Conservation (phyloP, 2,888 invertebrate species). For the Nemapogon koenigi region DNA sequence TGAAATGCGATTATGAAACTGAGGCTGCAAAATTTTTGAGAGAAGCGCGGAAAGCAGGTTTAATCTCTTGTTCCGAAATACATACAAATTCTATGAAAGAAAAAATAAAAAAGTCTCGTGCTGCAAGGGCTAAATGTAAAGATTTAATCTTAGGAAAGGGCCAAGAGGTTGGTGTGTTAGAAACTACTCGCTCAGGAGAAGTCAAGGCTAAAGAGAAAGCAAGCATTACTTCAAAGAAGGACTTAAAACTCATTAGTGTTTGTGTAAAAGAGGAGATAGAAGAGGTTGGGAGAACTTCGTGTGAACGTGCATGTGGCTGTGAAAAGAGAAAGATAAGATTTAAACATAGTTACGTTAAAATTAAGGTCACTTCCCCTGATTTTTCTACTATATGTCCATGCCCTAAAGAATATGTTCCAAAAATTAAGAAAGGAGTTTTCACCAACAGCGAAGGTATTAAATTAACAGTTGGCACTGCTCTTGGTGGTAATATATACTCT, state of each 20-base stretch:
- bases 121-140: background rate
- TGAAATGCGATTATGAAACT: no score
- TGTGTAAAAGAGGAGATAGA: background rate
- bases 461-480: slow-evolving; percentile 36
- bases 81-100: slow-evolving; percentile 13
- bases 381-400: slow-evolving; percentile 38
- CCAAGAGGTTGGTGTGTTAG: background rate
- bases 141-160: background rate
- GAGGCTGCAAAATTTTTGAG: background rate
- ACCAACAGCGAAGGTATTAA: slow-evolving; percentile 41
- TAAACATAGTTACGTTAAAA: slow-evolving; percentile 44
- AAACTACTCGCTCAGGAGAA: background rate
- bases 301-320: slow-evolving; percentile 40
- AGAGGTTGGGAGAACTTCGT: slow-evolving; percentile 24
- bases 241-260: no score
- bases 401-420: slow-evolving; percentile 37
- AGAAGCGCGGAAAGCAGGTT: background rate
- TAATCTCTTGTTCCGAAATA: slow-evolving; percentile 18
- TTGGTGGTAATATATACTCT: background rate
- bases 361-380: slow-evolving; percentile 41
- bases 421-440: slow-evolving; percentile 33
- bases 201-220: no score
- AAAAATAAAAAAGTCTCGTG: background rate
- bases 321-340: slow-evolving; percentile 44
- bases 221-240: no score